Conservation (phyloP, 2,888 invertebrate species). For the Pristionchus mayeri region DNA sequence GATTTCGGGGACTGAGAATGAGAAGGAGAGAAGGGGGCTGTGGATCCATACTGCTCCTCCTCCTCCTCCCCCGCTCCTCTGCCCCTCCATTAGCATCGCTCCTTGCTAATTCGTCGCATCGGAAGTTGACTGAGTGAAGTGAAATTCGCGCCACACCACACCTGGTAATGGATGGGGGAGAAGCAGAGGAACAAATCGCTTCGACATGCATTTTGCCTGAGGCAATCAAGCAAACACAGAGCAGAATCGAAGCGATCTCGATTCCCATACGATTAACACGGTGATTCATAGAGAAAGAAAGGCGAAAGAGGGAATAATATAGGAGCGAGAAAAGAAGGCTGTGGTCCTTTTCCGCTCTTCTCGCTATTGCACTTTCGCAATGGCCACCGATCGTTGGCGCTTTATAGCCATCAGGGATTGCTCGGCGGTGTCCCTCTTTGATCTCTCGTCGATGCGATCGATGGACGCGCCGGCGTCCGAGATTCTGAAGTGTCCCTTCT, state of each 20-base stretch:
- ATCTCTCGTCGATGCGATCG: neutral
- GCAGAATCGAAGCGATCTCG: neutral
- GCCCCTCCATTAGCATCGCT: neutral
- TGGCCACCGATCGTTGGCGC: neutral
- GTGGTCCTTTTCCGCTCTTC: neutral
- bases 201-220: neutral
- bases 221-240: neutral
- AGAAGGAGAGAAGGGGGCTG: neutral
- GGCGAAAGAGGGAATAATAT: neutral
- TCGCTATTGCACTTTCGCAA: neutral
- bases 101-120: slow-evolving; percentile 29
- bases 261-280: neutral
- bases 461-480: neutral
- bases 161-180: no score
- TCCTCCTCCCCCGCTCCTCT: neutral
- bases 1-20: no score
- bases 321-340: neutral
- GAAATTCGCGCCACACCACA: no score
- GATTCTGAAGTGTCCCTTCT: slow-evolving; percentile 19
- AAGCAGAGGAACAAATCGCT: neutral
- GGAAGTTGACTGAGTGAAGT: slow-evolving; percentile 36
- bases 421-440: neutral
- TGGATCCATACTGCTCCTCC: neutral
- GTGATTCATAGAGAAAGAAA: neutral
- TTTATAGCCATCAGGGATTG: neutral